Conservation (phyloP, 2,113 vertebrate genomes). For the Talpa occidentalis region DNA sequence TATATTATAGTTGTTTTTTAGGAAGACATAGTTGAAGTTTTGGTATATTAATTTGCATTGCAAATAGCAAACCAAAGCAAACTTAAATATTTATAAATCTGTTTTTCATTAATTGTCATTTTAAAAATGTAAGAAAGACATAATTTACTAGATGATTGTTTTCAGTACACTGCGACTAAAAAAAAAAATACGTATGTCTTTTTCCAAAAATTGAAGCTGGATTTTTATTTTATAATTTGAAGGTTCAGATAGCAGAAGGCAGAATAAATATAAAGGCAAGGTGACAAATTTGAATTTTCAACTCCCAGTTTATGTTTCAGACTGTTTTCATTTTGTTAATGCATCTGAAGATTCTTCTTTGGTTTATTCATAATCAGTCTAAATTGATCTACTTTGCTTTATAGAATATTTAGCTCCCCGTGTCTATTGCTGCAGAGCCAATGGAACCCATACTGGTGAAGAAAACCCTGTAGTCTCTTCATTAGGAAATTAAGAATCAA, state of each 20-base stretch:
- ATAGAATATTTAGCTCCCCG: neutral
- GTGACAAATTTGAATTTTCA: neutral
- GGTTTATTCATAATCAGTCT: neutral
- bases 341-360: neutral
- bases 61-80: slow-evolving; percentile 28
- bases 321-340: neutral
- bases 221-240: slow-evolving; percentile 50
- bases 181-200: neutral
- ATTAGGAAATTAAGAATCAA: neutral
- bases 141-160: neutral
- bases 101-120: neutral
- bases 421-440: neutral
- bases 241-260: neutral
- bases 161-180: neutral
- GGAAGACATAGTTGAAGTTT: neutral
- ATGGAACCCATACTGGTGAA: neutral
- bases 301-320: slow-evolving; percentile 5
- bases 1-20: neutral
- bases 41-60: neutral
- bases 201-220: neutral
- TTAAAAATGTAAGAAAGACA: neutral
- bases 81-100: neutral
- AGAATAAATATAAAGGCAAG: neutral
- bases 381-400: neutral
- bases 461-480: neutral